These are phyloP conservation scores for Coracias cyanogaster DNA, from an alignment of 2,797 vertebrate genomes.

Conservation along the genomic window DNA sequence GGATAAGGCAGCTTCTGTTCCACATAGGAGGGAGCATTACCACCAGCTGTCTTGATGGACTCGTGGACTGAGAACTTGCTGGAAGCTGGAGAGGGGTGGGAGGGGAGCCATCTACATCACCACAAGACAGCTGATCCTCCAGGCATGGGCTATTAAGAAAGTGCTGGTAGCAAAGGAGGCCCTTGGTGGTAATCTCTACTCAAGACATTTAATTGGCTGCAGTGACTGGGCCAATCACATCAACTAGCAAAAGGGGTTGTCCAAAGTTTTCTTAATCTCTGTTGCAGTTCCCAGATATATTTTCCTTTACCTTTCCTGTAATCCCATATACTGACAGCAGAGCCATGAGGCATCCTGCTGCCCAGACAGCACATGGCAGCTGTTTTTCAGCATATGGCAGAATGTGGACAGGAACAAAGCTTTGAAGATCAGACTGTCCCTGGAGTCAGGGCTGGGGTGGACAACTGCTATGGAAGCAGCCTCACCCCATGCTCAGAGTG, in stretches of 20 bases:
- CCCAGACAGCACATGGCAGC: not conserved
- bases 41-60: not conserved
- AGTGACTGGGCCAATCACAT: not conserved
- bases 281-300: not conserved
- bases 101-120: not conserved
- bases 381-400: not conserved
- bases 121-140: not conserved
- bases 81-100: not conserved
- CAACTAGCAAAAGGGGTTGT: not conserved
- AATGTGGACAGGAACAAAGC: not conserved
- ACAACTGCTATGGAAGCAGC: not conserved
- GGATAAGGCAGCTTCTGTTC: not conserved
- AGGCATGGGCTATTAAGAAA: not conserved
- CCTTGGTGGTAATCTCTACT: not conserved
- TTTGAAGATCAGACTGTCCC: not conserved
- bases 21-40: not conserved
- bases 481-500: not conserved
- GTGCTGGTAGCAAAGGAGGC: not conserved
- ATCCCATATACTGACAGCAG: not conserved
- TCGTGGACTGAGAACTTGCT: not conserved
- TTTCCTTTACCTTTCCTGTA: not conserved
- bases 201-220: not conserved
- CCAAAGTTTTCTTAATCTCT: not conserved
- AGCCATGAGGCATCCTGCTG: not conserved
- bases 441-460: not conserved